phyloP scores from a whole-genome alignment of 2,113 vertebrate species.

The Carlito syrichta region DNA sequence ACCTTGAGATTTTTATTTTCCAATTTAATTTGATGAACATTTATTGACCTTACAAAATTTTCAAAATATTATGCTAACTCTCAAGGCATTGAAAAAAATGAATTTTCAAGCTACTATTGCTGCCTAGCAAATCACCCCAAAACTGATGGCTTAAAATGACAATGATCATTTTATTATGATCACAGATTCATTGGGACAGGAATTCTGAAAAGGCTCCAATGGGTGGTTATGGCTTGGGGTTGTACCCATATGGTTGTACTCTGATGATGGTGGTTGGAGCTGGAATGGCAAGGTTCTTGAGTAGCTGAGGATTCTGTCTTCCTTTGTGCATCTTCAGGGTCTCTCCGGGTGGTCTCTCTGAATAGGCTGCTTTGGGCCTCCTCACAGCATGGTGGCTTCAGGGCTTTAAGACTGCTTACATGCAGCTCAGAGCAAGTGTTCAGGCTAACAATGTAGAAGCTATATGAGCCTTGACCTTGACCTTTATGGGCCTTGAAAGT shows the following conservation, averaged over 20 bases:
- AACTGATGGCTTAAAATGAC: neutral
- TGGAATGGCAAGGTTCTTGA: neutral
- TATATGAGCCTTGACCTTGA: neutral
- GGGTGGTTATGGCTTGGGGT: neutral
- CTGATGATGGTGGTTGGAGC: neutral
- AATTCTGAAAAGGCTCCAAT: neutral
- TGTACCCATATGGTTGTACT: neutral
- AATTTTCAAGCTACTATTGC: neutral
- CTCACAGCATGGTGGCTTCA: neutral
- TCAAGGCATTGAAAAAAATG: neutral
- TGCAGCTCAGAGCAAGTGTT: neutral
- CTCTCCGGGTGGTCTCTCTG: neutral
- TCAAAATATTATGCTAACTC: neutral
- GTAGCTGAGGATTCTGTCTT: neutral
- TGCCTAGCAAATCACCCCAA: neutral
- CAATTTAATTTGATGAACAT: neutral
- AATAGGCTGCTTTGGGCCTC: neutral
- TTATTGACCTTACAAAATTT: conserved; percentile 16
- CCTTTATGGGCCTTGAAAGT: neutral
- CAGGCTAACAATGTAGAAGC: neutral
- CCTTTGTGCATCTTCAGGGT: neutral
- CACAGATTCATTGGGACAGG: neutral
- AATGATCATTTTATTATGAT: neutral
- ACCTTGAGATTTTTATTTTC: neutral
- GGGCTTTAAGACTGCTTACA: neutral